Base-by-base conservation (phyloP, 2,888 invertebrate species). In the Rhagium mordax region DNA sequence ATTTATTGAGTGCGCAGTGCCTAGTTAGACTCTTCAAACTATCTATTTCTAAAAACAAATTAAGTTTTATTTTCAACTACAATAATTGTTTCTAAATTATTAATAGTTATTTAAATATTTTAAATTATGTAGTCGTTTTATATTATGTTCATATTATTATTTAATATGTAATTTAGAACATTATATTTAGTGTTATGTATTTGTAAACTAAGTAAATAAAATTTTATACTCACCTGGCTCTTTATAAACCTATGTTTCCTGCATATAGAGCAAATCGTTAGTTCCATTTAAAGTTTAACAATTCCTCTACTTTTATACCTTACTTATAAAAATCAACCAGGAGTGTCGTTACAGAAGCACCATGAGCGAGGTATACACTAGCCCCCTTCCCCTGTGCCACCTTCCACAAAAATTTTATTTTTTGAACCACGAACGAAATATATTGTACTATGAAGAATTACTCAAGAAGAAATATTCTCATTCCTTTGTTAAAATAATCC, bases 111-210 rank as follows among this genome's bases (percentile, higher is more conserved):
- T 61, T 47, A 47, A 41, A 10, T 33, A 33, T 61, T 67, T 67
- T 21, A 55, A 67, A 67, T 67, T 47, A 24, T 72, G 65, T 74
- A 78, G 74, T 71, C 71, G 74, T 75, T 78, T 79, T 74, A 72
- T 78, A 77, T 74, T 76, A 74, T 80, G 77, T 79, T 78, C 33
- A 65, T 79, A 76, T 76, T 71, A 72, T 76, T 77, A 76, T 77
- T 78, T 77, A 67, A 67, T 67, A 75, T 76, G 69, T 77, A 78
- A 66, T 74, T 71, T 76, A 72, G 70, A 71, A 67, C 75, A 24
- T 71, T 77, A 78, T 74, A 78, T 79, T 70, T 78, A 78, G 78
- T 74, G 79, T 80, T 78, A 78, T 77, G 75, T 76, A 76, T 74
- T 72, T 79, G 74, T 74, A 75, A 71, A 74, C 62, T 72, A 74